phyloP scores from a whole-genome alignment of 2,797 vertebrate genomes.

The Anabacerthia variegaticeps region DNA sequence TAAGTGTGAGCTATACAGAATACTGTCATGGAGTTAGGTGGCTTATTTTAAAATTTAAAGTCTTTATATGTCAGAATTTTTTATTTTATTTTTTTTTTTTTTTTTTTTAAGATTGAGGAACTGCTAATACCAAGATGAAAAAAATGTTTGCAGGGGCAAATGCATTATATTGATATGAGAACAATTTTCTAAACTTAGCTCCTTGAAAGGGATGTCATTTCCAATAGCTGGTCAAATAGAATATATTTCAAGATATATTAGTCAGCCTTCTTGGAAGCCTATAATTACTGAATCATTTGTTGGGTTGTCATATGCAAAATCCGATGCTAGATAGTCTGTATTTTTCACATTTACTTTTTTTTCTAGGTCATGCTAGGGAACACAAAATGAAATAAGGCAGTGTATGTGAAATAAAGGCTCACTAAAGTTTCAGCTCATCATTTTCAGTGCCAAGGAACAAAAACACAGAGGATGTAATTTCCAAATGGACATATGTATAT shows the following conservation, averaged over 20 bases:
- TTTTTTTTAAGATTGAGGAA: neutral
- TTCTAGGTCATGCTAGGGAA: neutral
- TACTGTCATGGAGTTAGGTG: neutral
- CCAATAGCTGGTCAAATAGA: constrained; percentile 50
- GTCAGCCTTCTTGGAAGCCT: constrained; percentile 17
- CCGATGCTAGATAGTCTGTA: neutral
- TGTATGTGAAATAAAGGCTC: neutral
- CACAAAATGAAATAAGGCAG: neutral
- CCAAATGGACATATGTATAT: neutral
- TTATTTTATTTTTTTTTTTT: neutral
- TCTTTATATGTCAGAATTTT: neutral
- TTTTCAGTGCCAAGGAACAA: neutral
- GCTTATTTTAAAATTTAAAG: neutral
- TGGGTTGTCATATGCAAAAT: constrained; percentile 15
- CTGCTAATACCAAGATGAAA: neutral
- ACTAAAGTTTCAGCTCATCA: neutral
- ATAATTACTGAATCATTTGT: constrained; percentile 27
- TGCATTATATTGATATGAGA: neutral
- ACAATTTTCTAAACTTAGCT: constrained; percentile 2
- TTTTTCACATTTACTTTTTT: neutral
- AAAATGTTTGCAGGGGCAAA: neutral
- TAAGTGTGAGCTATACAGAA: neutral
- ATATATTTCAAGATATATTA: constrained; percentile 48
- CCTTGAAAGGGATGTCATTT: neutral
- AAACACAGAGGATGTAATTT: neutral